Conservation (phyloP, 2,113 vertebrate species). For the Gambusia affinis region DNA sequence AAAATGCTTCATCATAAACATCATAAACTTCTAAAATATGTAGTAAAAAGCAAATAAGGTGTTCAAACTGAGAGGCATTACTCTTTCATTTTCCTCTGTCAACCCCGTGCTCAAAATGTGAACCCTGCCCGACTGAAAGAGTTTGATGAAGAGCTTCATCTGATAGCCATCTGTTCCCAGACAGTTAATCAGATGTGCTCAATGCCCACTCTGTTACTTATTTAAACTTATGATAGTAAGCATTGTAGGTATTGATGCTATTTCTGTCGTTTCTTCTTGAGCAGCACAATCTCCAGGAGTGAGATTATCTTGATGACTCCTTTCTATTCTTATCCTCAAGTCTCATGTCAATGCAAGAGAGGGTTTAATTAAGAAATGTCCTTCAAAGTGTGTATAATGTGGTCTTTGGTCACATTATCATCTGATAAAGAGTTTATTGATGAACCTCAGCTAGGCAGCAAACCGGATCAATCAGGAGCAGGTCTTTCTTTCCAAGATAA, state of each 20-base stretch:
- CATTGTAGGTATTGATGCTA: background rate
- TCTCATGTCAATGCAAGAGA: constrained; percentile 13
- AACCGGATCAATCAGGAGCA: constrained; percentile 7
- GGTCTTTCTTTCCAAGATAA: background rate
- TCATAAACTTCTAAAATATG: too few relatives aligned
- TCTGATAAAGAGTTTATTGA: constrained; percentile 49
- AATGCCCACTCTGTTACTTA: background rate
- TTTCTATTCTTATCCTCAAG: constrained; percentile 1
- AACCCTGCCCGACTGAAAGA: constrained; percentile 58
- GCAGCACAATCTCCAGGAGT: background rate
- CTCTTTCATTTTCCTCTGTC: constrained; percentile 42
- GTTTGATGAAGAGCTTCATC: constrained; percentile 71
- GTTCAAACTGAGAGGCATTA: background rate
- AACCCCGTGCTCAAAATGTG: constrained; percentile 36
- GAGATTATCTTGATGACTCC: constrained; percentile 15
- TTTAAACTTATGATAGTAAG: background rate
- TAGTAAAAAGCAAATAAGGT: background rate
- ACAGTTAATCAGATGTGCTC: constrained; percentile 67
- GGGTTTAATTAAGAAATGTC: constrained; percentile 51
- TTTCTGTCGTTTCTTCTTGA: background rate
- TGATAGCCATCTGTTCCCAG: constrained; percentile 73
- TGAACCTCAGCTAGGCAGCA: background rate
- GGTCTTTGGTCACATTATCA: constrained; percentile 45
- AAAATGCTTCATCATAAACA: too few relatives aligned
- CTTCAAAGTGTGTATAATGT: constrained; percentile 31